Percentiles rank a stretch among this genome's conserved stretches.
phyloP scores from a whole-genome alignment of 2,888 invertebrate species.

The Drosophila nigricruria region DNA sequence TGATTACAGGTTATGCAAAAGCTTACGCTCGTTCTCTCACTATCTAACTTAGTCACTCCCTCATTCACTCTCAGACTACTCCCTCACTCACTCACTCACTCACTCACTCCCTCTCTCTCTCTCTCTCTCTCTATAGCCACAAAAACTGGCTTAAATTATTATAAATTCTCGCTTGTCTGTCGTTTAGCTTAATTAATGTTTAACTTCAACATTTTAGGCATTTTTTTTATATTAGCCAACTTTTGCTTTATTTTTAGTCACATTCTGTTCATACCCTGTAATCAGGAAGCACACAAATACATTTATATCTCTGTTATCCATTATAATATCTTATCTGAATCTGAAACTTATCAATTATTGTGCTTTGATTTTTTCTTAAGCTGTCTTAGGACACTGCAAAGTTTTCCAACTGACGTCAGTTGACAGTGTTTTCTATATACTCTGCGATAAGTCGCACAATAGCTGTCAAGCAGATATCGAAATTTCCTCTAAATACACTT shows the following conservation, averaged over 20 bases:
- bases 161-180: constrained; percentile 6
- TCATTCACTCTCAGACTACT: background rate
- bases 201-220: background rate
- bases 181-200: constrained; percentile 1
- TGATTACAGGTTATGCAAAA: constrained; percentile 38
- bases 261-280: background rate
- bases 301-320: background rate
- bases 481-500: too few relatives aligned
- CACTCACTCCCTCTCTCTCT: background rate
- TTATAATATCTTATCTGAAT: too few relatives aligned
- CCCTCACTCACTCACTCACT: background rate
- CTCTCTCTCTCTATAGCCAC: background rate
- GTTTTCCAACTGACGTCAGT: too few relatives aligned
- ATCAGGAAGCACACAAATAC: background rate
- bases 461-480: too few relatives aligned
- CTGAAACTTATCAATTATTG: too few relatives aligned
- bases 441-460: too few relatives aligned
- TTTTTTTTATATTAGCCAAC: background rate
- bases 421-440: too few relatives aligned
- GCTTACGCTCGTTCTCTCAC: background rate
- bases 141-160: constrained; percentile 18
- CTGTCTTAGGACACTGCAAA: too few relatives aligned
- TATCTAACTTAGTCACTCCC: background rate
- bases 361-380: too few relatives aligned
- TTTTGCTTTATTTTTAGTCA: background rate